Evolutionary conservation across 2,888 invertebrate genomes (phyloP).

Genomic region (Andrena flavipes): DNA sequence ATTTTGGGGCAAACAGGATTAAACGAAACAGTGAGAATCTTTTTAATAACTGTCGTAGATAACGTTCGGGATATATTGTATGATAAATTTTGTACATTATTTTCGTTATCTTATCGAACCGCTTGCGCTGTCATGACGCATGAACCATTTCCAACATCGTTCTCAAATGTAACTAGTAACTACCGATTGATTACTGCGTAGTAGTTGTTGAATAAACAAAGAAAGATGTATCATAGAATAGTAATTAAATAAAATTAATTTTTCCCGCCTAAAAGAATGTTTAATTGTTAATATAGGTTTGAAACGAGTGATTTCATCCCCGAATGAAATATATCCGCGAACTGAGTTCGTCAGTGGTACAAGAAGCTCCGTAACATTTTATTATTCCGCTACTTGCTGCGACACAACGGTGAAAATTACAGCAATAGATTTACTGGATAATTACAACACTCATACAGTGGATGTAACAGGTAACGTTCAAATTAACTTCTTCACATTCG

Average conservation of each 20-base stretch:
- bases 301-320: conserved; percentile 79
- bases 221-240: not conserved
- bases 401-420: conserved; percentile 88
- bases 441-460: conserved; percentile 87
- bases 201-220: not conserved
- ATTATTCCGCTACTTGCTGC: conserved; percentile 91
- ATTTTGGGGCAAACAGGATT: too few species aligned
- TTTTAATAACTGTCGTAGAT: too few species aligned
- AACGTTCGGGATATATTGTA: too few species aligned
- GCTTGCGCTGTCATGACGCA: too few species aligned
- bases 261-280: not conserved
- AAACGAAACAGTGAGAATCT: too few species aligned
- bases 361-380: conserved; percentile 88
- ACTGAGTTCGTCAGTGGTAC: conserved; percentile 89
- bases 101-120: too few species aligned
- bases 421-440: conserved; percentile 90
- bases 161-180: too few species aligned
- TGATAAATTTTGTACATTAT: too few species aligned
- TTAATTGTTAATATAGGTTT: conserved; percentile 73
- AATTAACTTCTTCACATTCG: conserved; percentile 6
- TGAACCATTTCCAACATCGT: too few species aligned
- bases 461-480: conserved; percentile 86
- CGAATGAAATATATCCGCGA: conserved; percentile 87
- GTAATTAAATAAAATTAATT: not conserved
- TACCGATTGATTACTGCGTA: not conserved